phyloP scores from a whole-genome alignment of 1,140 invertebrate species.

The Eubasilissa regina region DNA sequence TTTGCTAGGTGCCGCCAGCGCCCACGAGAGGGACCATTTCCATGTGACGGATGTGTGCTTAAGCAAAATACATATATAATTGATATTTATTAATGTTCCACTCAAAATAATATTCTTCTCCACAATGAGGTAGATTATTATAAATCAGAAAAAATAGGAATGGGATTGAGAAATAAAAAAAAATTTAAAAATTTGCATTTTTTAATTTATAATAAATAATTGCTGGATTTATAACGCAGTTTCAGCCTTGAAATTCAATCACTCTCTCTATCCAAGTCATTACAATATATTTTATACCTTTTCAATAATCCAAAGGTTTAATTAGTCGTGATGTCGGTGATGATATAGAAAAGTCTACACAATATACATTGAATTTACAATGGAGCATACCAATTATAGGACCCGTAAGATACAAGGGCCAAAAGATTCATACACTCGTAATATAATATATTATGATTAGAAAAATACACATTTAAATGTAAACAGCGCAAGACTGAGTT shows the following conservation, averaged over 20 bases:
- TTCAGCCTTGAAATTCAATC: constrained; percentile 40
- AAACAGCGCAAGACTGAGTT: constrained; percentile 28
- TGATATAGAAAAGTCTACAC: constrained; percentile 26
- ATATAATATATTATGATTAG: constrained; percentile 40
- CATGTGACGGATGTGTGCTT: too few species aligned
- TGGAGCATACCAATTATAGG: constrained; percentile 33
- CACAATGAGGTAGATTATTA: background rate
- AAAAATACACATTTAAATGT: constrained; percentile 42
- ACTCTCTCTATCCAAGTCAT: constrained; percentile 23
- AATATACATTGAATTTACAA: constrained; percentile 26
- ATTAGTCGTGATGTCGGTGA: background rate
- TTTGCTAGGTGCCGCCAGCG: too few species aligned
- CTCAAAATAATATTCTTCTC: too few species aligned
- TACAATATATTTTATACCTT: constrained; percentile 25
- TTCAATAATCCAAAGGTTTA: constrained; percentile 11
- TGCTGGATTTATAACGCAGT: constrained; percentile 41
- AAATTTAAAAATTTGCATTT: constrained; percentile 40
- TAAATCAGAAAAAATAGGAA: background rate
- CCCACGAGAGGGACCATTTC: too few species aligned
- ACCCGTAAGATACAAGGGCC: constrained; percentile 18
- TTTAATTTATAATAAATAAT: constrained; percentile 43
- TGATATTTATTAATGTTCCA: too few species aligned
- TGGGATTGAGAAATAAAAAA: constrained; percentile 13
- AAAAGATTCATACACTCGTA: constrained; percentile 26
- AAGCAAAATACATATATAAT: too few species aligned